Evolutionary conservation across 1,140 invertebrate genomes (phyloP), one percentile per base, ranked within the genome.

Genomic region (Lordiphosa stackelbergi): DNA sequence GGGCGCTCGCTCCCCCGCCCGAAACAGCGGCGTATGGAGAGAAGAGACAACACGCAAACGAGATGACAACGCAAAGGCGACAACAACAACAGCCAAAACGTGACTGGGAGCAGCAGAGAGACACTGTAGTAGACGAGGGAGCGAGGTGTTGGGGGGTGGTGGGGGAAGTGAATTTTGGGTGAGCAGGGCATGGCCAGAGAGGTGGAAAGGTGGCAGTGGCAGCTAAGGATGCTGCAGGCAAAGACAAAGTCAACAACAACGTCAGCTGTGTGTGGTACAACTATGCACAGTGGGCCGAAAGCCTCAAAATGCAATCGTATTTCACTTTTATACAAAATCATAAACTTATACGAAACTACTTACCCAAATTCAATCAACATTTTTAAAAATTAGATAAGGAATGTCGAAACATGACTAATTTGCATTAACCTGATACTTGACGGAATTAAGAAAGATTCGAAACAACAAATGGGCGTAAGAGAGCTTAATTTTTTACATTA

Each of bases 51-150:
- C 69, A 79, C 68, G 69, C 74, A 79, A 79, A 79, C 74, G 66
- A 73, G 69, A 79, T 79, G 74, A 79, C 70, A 71, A 81, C 61
- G 75, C 71, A 79, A 63, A 81, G 75, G 66, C 64, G 72, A 62
- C 59, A 77, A 60, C 68, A 72, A 55, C 69, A 64, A 36, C 54
- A 61, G 45, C 40, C 46, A 43, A 77, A 79, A 81, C 75, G 75
- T 81, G 75, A 75, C 77, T 75, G 61, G 41, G 57, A 64, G 58
- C 55, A 79, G 57, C 66, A 36, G 53, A 36, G 53, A 46, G 43
- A 36, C 24, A 40, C 52, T 38, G 19, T 24, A 8, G 31, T 24
- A 8, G 31, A 41, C 34, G 42, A 31, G 19, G 24, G 24, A 22
- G 22, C 19, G 19, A 19, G 19, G 19, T 19, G 19, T 19, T 19